These are phyloP conservation scores for Drosophila nigricruria DNA, from an alignment of 2,888 invertebrate species.

Conservation along the genomic window DNA sequence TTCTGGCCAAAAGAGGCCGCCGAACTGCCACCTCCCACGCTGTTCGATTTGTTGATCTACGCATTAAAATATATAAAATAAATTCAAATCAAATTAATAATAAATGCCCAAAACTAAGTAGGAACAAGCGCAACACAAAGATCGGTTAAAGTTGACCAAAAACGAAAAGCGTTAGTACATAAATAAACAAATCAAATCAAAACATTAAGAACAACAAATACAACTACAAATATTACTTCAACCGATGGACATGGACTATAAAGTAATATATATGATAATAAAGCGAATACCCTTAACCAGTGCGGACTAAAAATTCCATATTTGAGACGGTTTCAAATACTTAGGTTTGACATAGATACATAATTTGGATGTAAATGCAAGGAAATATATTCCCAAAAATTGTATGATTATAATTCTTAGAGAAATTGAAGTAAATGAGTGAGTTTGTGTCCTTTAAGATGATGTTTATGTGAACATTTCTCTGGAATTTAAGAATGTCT, in stretches of 20 bases:
- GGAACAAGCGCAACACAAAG: conserved; percentile 42
- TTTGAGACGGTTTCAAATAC: neutral
- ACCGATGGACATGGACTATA: conserved; percentile 18
- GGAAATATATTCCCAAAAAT: neutral
- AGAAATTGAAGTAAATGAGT: neutral
- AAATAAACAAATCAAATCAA: conserved; percentile 35
- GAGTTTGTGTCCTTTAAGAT: neutral
- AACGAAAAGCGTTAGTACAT: conserved; percentile 65
- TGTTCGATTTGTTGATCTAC: conserved; percentile 62
- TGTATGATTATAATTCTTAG: neutral
- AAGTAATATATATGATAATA: conserved; percentile 6
- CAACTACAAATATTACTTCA: conserved; percentile 40
- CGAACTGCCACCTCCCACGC: conserved; percentile 50
- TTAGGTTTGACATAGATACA: neutral
- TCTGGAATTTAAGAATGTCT: neutral
- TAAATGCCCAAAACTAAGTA: neutral
- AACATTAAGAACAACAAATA: conserved; percentile 32
- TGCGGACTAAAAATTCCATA: conserved; percentile 17
- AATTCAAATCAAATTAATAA: neutral
- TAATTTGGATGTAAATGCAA: neutral
- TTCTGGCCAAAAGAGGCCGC: conserved; percentile 74
- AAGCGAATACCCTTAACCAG: conserved; percentile 52
- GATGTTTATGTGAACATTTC: neutral
- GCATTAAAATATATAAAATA: conserved; percentile 24
- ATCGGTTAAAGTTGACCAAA: conserved; percentile 38